These are phyloP conservation scores for Tympanuchus pallidicinctus DNA, from an alignment of 2,113 vertebrate genomes.

Conservation along the genomic window DNA sequence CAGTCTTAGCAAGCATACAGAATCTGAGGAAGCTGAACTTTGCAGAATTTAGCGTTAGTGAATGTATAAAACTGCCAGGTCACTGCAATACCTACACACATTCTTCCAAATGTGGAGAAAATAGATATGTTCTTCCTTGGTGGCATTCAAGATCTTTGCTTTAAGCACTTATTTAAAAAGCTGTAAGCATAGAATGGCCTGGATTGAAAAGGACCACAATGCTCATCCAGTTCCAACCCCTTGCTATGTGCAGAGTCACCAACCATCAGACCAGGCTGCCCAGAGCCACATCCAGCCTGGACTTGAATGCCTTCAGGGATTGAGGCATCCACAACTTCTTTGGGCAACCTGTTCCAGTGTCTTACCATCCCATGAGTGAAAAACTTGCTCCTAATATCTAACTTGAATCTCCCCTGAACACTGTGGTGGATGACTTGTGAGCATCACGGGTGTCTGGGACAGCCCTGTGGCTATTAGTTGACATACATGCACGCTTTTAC, in stretches of 20 bases:
- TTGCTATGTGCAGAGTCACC: no score
- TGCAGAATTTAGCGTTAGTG: neutral
- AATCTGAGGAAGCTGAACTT: neutral
- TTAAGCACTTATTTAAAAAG: neutral
- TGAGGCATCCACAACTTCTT: no score
- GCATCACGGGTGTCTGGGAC: neutral
- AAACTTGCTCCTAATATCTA: no score
- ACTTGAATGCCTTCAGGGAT: no score
- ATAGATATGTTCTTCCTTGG: rapidly evolving
- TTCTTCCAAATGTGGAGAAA: neutral
- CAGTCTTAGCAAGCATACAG: neutral
- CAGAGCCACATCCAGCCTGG: no score
- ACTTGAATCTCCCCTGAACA: neutral
- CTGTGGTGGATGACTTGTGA: rapidly evolving
- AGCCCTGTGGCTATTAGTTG: neutral
- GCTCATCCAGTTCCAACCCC: no score
- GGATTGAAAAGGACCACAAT: no score
- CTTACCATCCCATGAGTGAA: no score
- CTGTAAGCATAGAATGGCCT: neutral
- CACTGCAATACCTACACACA: neutral
- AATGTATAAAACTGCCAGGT: neutral
- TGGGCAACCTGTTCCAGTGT: no score
- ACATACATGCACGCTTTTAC: neutral
- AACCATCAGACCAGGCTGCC: no score
- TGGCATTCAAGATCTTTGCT: neutral